Evolutionary conservation across 1,140 invertebrate species (phyloP).

Genomic region (Galendromus occidentalis): DNA sequence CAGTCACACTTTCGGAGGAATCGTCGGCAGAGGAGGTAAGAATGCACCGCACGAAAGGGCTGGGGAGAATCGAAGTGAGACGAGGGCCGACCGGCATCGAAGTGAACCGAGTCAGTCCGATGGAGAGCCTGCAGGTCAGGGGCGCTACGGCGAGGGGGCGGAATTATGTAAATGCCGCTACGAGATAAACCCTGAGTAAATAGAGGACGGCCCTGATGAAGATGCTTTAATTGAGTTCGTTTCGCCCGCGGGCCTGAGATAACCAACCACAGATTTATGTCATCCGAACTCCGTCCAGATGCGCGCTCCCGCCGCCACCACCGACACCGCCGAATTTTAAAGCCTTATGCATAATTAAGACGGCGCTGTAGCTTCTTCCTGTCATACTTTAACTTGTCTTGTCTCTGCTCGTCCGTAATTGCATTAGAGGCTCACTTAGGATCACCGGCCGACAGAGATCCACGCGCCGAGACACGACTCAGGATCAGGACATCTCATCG

Average conservation of each 20-base stretch:
- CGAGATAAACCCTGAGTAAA: conserved; percentile 3
- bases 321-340: no score
- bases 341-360: no score
- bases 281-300: not conserved
- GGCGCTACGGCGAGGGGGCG: not conserved
- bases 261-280: not conserved
- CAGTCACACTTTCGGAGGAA: not conserved
- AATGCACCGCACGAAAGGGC: not conserved
- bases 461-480: no score
- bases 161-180: conserved; percentile 11
- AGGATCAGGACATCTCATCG: no score
- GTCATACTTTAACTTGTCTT: no score
- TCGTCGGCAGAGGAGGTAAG: not conserved
- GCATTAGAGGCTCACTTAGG: no score
- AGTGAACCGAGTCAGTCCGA: not conserved
- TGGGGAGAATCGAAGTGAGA: not conserved
- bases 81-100: not conserved
- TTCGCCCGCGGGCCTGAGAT: not conserved
- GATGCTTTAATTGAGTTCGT: not conserved
- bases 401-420: no score
- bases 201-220: not conserved
- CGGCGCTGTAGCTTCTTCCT: no score
- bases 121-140: not conserved
- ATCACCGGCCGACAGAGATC: no score
- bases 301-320: not conserved